Percentiles rank a stretch among this genome's conserved stretches.
These are phyloP conservation scores for Taenioides sp. DNA, from an alignment of 2,797 vertebrate genomes.

Conservation along the genomic window DNA sequence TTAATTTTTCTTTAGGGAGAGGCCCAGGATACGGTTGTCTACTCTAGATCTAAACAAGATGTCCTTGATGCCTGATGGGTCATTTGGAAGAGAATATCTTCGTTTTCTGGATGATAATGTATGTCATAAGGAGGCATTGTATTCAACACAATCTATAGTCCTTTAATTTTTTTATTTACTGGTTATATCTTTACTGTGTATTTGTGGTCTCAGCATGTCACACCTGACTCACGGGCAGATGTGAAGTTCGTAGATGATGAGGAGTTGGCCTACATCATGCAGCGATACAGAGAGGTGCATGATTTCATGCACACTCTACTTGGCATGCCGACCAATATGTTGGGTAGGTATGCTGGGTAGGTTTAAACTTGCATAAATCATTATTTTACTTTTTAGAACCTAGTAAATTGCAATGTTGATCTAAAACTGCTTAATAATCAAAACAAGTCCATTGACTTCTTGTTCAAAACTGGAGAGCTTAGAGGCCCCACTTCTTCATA, in stretches of 20 bases:
- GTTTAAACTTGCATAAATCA: constrained; percentile 55
- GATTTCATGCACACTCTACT: constrained; percentile 93
- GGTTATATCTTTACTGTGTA: neutral
- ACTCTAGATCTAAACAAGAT: constrained; percentile 83
- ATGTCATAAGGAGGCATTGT: constrained; percentile 44
- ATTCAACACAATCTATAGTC: neutral
- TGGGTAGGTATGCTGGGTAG: constrained; percentile 93
- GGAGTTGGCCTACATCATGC: constrained; percentile 93
- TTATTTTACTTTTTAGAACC: no score
- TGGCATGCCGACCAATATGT: constrained; percentile 95
- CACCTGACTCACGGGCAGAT: constrained; percentile 88
- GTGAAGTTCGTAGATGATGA: constrained; percentile 92
- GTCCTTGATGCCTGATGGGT: constrained; percentile 80
- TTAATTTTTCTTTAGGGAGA: constrained; percentile 77
- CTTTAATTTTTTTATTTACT: neutral
- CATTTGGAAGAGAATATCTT: constrained; percentile 88
- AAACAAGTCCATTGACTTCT: no score
- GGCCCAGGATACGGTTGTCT: constrained; percentile 88
- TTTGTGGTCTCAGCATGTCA: constrained; percentile 81
- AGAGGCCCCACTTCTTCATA: no score
- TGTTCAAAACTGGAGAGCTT: no score
- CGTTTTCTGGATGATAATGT: constrained; percentile 90
- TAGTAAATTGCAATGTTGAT: no score
- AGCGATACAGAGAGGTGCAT: constrained; percentile 93
- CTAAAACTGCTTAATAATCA: no score